Evolutionary conservation across 2,113 vertebrate genomes (phyloP).

Genomic region (Thalassarche chlororhynchos): DNA sequence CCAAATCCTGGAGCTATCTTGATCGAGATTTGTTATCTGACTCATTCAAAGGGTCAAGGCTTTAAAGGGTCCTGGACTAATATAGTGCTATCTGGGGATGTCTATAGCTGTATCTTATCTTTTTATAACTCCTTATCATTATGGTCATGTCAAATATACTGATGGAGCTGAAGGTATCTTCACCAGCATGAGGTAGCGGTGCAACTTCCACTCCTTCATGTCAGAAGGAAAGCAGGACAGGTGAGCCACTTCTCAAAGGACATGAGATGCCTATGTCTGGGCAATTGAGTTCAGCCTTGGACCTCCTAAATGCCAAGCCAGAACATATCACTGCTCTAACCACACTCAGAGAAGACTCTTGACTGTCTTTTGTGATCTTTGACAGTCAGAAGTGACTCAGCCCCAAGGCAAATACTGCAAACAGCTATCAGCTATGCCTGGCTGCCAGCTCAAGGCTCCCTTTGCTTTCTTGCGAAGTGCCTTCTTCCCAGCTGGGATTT

Average conservation of each 20-base stretch:
- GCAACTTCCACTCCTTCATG: not conserved
- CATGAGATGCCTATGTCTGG: fast-evolving
- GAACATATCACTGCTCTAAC: not conserved
- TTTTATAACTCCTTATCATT: not conserved
- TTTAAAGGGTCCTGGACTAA: not conserved
- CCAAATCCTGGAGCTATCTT: not conserved
- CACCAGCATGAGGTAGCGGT: not conserved
- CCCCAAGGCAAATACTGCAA: not conserved
- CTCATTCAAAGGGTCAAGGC: not conserved
- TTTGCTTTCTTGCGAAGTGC: not conserved
- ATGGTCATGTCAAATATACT: fast-evolving
- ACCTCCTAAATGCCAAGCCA: not conserved
- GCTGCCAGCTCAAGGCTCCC: not conserved
- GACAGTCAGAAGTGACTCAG: not conserved
- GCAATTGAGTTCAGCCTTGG: not conserved
- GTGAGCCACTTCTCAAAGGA: not conserved
- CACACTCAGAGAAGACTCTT: not conserved
- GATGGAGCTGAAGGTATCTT: not conserved
- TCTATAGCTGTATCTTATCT: not conserved
- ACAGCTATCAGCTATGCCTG: not conserved
- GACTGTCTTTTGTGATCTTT: not conserved
- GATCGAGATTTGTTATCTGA: not conserved
- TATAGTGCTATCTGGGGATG: not conserved
- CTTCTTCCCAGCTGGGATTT: not conserved
- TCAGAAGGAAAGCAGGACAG: not conserved